Conservation (phyloP, 2,797 vertebrate species). For the Distichodus sexfasciatus region DNA sequence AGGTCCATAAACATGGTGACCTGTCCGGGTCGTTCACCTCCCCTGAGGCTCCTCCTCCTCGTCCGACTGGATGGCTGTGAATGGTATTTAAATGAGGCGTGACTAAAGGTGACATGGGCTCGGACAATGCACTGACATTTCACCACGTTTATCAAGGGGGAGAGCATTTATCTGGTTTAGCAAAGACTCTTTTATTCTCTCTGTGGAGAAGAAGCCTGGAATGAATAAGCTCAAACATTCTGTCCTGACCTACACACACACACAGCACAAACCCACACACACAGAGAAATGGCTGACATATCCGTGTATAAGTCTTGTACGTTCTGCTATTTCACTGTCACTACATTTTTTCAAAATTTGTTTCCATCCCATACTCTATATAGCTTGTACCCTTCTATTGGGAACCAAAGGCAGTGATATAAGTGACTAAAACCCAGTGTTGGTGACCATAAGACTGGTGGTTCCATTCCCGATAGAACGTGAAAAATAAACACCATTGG, state of each 20-base stretch:
- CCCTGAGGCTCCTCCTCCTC: slow-evolving; percentile 32
- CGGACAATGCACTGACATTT: slow-evolving; percentile 76
- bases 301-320: too few species aligned
- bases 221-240: slow-evolving; percentile 25
- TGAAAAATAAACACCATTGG: too few species aligned
- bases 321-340: too few species aligned
- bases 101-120: slow-evolving; percentile 69
- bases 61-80: slow-evolving; percentile 49
- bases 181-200: slow-evolving; percentile 27
- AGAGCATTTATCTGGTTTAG: slow-evolving; percentile 44
- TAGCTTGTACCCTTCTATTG: too few species aligned
- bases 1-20: slow-evolving; percentile 17
- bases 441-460: too few species aligned
- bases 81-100: slow-evolving; percentile 69
- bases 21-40: slow-evolving; percentile 28
- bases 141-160: slow-evolving; percentile 68
- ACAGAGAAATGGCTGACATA: too few species aligned
- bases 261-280: too few species aligned
- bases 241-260: slow-evolving; percentile 6
- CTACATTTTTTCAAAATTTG: too few species aligned
- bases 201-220: slow-evolving; percentile 14
- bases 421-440: too few species aligned
- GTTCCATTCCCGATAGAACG: too few species aligned
- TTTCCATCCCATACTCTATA: too few species aligned
- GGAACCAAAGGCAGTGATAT: too few species aligned